phyloP scores from a whole-genome alignment of 2,888 invertebrate genomes.

The Lasioglossum morio region DNA sequence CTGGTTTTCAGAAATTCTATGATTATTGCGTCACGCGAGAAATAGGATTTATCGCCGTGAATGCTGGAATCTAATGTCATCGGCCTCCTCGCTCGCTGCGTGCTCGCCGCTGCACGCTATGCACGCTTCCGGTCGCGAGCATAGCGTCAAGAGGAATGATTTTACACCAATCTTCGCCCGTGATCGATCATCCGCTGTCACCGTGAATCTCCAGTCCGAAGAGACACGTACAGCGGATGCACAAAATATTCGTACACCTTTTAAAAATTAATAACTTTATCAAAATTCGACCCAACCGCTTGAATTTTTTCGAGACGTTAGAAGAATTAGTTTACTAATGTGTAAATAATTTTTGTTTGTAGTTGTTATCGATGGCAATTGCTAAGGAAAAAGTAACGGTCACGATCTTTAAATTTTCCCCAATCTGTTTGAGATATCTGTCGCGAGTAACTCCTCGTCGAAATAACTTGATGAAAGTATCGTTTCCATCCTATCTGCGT shows the following conservation, averaged over 20 bases:
- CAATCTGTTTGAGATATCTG: neutral
- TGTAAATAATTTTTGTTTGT: too few species aligned
- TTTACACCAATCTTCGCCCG: conserved; percentile 1
- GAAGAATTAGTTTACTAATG: too few species aligned
- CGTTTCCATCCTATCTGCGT: too few species aligned
- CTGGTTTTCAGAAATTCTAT: conserved; percentile 24
- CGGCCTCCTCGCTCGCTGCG: neutral
- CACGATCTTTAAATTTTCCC: too few species aligned
- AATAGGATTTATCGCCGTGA: conserved; percentile 11
- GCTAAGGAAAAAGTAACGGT: too few species aligned
- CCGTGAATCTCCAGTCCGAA: neutral
- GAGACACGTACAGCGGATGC: too few species aligned
- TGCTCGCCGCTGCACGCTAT: conserved; percentile 21
- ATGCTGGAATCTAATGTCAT: conserved; percentile 17
- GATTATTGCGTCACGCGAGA: conserved; percentile 20
- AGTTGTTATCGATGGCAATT: too few species aligned
- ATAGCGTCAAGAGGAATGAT: conserved; percentile 22
- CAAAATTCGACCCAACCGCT: too few species aligned
- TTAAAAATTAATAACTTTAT: too few species aligned
- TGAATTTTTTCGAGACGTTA: too few species aligned
- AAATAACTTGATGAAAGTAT: neutral
- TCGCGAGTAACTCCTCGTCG: neutral
- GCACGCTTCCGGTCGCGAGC: conserved; percentile 13
- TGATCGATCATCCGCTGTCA: neutral
- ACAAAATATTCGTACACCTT: too few species aligned